These are phyloP conservation scores for Geotrypetes seraphini DNA, from an alignment of 2,797 vertebrate species.

Conservation along the genomic window DNA sequence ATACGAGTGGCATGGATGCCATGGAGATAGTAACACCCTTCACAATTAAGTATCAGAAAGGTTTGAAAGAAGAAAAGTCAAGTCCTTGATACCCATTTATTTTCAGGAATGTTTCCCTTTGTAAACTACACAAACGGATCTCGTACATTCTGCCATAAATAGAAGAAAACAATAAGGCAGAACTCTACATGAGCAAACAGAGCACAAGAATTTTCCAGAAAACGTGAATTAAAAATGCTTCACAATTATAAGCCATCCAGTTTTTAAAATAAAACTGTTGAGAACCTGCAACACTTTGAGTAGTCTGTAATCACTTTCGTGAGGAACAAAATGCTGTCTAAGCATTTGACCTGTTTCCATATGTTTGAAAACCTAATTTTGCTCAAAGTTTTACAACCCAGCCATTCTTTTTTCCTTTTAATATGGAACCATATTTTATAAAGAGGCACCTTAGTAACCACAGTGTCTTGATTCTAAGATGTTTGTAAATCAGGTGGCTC, in stretches of 20 bases:
- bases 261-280: conserved; percentile 71
- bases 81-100: conserved; percentile 44
- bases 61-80: conserved; percentile 16
- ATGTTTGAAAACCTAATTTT: conserved; percentile 31
- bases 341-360: conserved; percentile 34
- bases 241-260: conserved; percentile 61
- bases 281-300: conserved; percentile 50
- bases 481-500: conserved; percentile 42
- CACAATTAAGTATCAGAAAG: conserved; percentile 35
- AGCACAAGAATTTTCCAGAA: conserved; percentile 51
- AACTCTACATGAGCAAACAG: conserved; percentile 54
- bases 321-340: conserved; percentile 39
- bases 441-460: conserved; percentile 61
- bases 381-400: conserved; percentile 36
- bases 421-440: conserved; percentile 41
- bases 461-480: conserved; percentile 46
- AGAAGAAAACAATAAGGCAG: conserved; percentile 58
- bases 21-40: too few relatives aligned
- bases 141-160: conserved; percentile 62
- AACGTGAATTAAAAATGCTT: conserved; percentile 55
- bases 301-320: conserved; percentile 40
- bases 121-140: conserved; percentile 59
- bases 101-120: conserved; percentile 48
- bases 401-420: conserved; percentile 26
- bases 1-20: too few relatives aligned